These are phyloP conservation scores for Chrysocyon brachyurus DNA, from an alignment of 2,797 vertebrate genomes.

Conservation along the genomic window DNA sequence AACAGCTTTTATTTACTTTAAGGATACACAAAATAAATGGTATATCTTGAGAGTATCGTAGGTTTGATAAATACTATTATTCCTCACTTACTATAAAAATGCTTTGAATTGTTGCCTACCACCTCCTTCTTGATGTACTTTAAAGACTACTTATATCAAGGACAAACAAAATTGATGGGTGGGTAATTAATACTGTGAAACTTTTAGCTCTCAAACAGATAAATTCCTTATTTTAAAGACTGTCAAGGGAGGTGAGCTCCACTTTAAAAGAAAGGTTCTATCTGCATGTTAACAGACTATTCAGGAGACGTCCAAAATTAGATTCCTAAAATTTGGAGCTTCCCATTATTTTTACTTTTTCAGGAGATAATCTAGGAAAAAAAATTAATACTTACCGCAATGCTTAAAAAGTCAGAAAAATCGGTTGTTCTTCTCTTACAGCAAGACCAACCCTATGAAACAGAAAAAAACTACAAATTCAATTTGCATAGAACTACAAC, in stretches of 20 bases:
- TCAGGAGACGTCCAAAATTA: neutral
- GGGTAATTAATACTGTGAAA: neutral
- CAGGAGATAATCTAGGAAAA: neutral
- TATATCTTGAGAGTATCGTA: neutral
- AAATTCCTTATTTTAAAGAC: slow-evolving; percentile 12
- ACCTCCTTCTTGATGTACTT: neutral
- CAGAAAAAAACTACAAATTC: slow-evolving; percentile 65
- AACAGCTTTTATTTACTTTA: slow-evolving; percentile 11
- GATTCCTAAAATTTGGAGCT: neutral
- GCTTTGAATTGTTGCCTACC: neutral
- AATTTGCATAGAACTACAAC: neutral
- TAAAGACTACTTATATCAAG: slow-evolving; percentile 23
- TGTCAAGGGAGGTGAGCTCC: neutral
- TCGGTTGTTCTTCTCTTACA: slow-evolving; percentile 98
- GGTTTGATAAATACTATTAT: neutral
- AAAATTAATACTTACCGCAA: slow-evolving; percentile 91
- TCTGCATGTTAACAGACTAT: neutral
- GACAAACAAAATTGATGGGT: neutral
- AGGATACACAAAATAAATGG: neutral
- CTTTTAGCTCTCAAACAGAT: neutral
- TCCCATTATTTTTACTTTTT: neutral
- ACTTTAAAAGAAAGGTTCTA: neutral
- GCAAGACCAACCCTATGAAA: slow-evolving; percentile 97
- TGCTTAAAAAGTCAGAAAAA: slow-evolving; percentile 99
- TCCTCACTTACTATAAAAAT: slow-evolving; percentile 44